Percentiles rank a stretch among this genome's conserved stretches.
phyloP scores from a whole-genome alignment of 1,140 invertebrate genomes.

The Solenopsis fugax region DNA sequence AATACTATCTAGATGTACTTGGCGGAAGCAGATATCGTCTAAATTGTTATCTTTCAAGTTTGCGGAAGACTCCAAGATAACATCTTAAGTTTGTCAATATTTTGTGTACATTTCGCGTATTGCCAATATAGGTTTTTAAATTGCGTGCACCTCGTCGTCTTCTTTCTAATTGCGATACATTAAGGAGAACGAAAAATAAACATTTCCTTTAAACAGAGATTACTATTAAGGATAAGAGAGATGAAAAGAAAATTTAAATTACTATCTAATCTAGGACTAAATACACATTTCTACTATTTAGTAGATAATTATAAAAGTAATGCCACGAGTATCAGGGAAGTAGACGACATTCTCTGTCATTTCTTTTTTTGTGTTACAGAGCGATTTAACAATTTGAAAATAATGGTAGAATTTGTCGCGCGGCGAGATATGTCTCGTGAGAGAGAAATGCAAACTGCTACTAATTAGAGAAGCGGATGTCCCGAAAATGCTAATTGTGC shows the following conservation, averaged over 20 bases:
- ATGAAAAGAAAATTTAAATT: conserved; percentile 3
- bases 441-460: conserved; percentile 19
- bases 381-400: conserved; percentile 7
- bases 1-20: background rate
- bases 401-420: background rate
- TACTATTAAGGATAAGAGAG: background rate
- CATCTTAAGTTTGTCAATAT: background rate
- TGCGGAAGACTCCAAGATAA: conserved; percentile 7
- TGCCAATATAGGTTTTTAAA: background rate
- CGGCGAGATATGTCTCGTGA: background rate
- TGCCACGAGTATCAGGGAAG: background rate
- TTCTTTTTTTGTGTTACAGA: background rate
- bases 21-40: background rate
- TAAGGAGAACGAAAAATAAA: conserved; percentile 13
- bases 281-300: background rate
- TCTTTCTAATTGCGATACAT: background rate
- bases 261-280: background rate
- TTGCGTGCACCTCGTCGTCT: background rate
- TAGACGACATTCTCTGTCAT: background rate
- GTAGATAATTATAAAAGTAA: background rate
- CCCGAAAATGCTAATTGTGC: conserved; percentile 71
- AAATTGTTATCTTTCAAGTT: conserved; percentile 16
- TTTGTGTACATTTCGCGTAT: conserved; percentile 8
- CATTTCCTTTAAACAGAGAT: conserved; percentile 1
- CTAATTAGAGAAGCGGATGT: conserved; percentile 51